Percentiles rank a stretch among this genome's conserved stretches.
Evolutionary conservation across 2,113 vertebrate genomes (phyloP).

Genomic region (Carassius auratus): DNA sequence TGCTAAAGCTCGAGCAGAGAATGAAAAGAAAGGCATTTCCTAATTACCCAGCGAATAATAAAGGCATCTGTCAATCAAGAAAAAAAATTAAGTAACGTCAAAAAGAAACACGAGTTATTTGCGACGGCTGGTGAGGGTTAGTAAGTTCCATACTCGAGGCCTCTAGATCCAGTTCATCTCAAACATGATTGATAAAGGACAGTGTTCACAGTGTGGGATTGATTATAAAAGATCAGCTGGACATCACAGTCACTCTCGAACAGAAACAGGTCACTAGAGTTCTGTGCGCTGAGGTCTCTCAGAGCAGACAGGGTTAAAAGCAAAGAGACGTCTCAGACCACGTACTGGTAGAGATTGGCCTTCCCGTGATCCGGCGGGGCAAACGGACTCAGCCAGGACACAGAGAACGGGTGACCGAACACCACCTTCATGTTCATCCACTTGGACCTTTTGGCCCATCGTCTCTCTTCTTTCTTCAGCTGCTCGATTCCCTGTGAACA

Average conservation of each 20-base stretch:
- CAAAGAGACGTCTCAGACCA: slow-evolving; percentile 80
- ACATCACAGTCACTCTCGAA: no score
- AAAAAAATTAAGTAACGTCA: no score
- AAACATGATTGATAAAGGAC: not conserved
- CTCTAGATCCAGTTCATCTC: not conserved
- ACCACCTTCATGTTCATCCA: slow-evolving; percentile 99
- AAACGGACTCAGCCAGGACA: slow-evolving; percentile 95
- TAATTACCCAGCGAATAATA: not conserved
- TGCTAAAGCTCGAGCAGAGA: not conserved
- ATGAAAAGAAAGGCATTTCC: slow-evolving; percentile 12
- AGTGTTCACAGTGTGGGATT: not conserved
- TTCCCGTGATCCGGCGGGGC: slow-evolving; percentile 94
- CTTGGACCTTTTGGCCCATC: slow-evolving; percentile 96
- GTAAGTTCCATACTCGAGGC: not conserved
- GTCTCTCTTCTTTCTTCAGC: slow-evolving; percentile 98
- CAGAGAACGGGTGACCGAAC: slow-evolving; percentile 96
- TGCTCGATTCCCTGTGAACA: slow-evolving; percentile 95
- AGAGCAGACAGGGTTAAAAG: not conserved
- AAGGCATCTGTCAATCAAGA: not conserved
- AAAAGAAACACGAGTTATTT: not conserved
- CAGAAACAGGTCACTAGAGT: not conserved
- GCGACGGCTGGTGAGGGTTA: not conserved
- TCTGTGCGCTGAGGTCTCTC: not conserved
- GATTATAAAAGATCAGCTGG: not conserved
- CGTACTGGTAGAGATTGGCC: slow-evolving; percentile 94